A percentile compares a stretch with the other conserved stretches of the same genome.
Conservation (phyloP, 2,888 invertebrate species). For the Melanotus villosus region DNA sequence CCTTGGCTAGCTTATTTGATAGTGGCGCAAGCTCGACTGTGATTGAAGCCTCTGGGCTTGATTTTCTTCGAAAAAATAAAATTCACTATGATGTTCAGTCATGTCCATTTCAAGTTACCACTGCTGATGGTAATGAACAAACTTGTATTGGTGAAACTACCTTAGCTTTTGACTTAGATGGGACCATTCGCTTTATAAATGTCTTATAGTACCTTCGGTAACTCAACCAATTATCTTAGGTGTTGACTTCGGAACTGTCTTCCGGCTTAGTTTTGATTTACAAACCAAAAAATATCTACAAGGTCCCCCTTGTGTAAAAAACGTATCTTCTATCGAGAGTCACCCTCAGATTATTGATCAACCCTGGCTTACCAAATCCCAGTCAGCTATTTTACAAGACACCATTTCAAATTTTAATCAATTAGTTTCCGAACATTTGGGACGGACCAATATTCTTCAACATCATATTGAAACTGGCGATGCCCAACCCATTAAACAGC, state of each 20-base stretch:
- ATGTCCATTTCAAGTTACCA: too few relatives aligned
- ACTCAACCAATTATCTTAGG: constrained; percentile 35
- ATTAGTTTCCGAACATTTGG: not conserved
- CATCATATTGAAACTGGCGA: constrained; percentile 22
- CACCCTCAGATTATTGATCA: not conserved
- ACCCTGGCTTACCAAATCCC: not conserved
- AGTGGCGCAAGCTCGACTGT: too few relatives aligned
- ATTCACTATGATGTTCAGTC: too few relatives aligned
- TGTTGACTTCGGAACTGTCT: constrained; percentile 14
- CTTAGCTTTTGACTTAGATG: not conserved
- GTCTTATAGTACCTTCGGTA: constrained; percentile 38
- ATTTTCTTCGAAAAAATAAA: too few relatives aligned
- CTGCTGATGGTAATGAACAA: not conserved
- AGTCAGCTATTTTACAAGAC: not conserved
- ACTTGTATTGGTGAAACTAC: not conserved
- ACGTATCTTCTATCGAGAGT: not conserved
- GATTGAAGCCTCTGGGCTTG: too few relatives aligned
- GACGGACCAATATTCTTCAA: not conserved
- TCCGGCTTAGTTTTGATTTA: constrained; percentile 13
- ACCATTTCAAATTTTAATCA: not conserved
- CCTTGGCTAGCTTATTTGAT: too few relatives aligned
- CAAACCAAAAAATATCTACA: not conserved
- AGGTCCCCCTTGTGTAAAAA: not conserved
- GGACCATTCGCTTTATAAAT: constrained; percentile 8
- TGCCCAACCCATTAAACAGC: not conserved